A percentile compares a stretch with the other conserved stretches of the same genome.
phyloP scores from a whole-genome alignment of 2,797 vertebrate genomes.

The Gobio occitaniae region DNA sequence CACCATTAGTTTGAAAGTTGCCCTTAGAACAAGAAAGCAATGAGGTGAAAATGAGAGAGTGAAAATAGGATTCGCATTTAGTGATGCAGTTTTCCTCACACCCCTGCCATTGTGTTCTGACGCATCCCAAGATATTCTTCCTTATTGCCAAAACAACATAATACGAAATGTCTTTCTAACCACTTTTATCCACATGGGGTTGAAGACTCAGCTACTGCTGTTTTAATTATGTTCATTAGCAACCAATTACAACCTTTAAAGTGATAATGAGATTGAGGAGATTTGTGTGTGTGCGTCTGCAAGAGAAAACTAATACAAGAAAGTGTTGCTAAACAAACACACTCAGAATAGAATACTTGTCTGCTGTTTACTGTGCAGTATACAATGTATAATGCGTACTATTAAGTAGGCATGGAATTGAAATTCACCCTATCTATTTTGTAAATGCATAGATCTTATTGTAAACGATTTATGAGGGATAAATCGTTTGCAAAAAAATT shows the following conservation, averaged over 20 bases:
- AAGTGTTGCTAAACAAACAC: not conserved
- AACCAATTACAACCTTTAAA: conserved; percentile 44
- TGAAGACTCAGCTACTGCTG: conserved; percentile 24
- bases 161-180: conserved; percentile 30
- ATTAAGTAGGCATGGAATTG: not conserved
- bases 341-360: not conserved
- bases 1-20: not conserved
- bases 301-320: not conserved
- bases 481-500: no score
- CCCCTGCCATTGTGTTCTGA: not conserved
- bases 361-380: not conserved
- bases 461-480: no score
- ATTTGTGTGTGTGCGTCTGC: not conserved
- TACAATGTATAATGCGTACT: not conserved
- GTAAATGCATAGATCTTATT: not conserved
- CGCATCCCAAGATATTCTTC: not conserved
- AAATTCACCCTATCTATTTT: not conserved
- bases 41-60: not conserved
- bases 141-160: conserved; percentile 25
- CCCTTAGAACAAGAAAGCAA: not conserved
- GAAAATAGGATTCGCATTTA: not conserved
- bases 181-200: conserved; percentile 20
- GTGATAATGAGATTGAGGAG: conserved; percentile 32
- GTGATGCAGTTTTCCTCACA: not conserved
- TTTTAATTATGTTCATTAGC: conserved; percentile 71